Conservation (phyloP, 35 echinoderm and acorn worm genomes). For the Chiridota heheva region DNA sequence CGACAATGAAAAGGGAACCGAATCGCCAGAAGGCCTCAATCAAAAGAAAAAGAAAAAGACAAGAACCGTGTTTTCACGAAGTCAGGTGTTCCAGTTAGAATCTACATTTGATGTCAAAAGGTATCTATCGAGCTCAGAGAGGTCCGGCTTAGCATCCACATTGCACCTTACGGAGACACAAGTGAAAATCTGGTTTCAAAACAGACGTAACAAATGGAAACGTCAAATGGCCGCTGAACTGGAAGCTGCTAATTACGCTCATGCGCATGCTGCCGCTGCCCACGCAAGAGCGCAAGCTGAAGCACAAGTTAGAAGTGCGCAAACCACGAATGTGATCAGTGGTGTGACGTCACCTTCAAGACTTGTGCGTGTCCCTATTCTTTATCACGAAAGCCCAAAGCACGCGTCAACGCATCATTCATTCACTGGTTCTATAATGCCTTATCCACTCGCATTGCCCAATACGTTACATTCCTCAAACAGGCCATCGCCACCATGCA, state of each 20-base stretch:
- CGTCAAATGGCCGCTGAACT: constrained; percentile 94
- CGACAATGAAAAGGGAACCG: constrained; percentile 42
- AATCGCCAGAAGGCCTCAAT: constrained; percentile 11
- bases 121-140: constrained; percentile 94
- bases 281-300: constrained; percentile 68
- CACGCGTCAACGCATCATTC: too few relatives aligned
- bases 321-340: constrained; percentile 29
- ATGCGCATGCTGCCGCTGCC: constrained; percentile 66
- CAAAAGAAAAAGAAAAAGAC: constrained; percentile 97
- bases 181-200: constrained; percentile 99
- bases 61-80: constrained; percentile 90
- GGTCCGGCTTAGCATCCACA: constrained; percentile 79
- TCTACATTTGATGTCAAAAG: constrained; percentile 98
- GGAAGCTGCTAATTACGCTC: constrained; percentile 92
- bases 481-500: too few relatives aligned
- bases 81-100: constrained; percentile 98
- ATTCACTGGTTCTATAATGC: too few relatives aligned
- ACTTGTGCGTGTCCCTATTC: constrained; percentile 90
- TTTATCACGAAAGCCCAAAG: constrained; percentile 83
- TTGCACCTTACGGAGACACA: constrained; percentile 96
- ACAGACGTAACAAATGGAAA: constrained; percentile 97
- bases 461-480: too few relatives aligned
- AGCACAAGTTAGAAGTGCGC: constrained; percentile 34
- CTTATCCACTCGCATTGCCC: too few relatives aligned
- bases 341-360: constrained; percentile 39